phyloP scores from a whole-genome alignment of 2,113 vertebrate genomes.

The Ptychochromis oligacanthus region DNA sequence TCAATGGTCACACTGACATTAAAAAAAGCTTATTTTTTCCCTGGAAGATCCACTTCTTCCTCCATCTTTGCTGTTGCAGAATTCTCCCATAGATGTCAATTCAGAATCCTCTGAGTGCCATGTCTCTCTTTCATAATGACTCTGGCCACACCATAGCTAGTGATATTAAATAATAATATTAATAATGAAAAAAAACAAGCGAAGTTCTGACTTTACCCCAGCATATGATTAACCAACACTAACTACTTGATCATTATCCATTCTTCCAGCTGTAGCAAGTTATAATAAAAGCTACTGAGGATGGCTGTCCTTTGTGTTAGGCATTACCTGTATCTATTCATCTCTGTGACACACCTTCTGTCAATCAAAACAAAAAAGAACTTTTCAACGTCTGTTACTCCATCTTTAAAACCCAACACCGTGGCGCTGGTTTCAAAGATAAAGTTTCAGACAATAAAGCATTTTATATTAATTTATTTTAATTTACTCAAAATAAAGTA shows the following conservation, averaged over 20 bases:
- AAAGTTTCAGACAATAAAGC: neutral
- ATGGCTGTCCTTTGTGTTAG: neutral
- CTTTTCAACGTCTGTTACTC: no score
- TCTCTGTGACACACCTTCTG: constrained; percentile 19
- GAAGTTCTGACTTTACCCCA: neutral
- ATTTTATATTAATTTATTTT: neutral
- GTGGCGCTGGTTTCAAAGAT: neutral
- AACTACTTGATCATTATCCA: constrained; percentile 1
- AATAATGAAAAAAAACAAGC: neutral
- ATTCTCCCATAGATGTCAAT: neutral
- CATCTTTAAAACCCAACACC: neutral
- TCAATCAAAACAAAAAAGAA: neutral
- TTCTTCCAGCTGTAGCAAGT: neutral
- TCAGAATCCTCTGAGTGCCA: neutral
- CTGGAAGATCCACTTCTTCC: neutral
- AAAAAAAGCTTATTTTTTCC: neutral
- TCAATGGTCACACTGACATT: neutral
- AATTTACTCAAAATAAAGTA: neutral
- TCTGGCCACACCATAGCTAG: neutral
- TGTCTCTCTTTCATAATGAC: neutral
- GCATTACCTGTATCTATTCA: neutral
- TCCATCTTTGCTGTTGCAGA: no score
- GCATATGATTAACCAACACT: neutral
- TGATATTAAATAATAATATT: neutral
- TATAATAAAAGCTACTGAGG: neutral